Evolutionary conservation across 2,888 invertebrate species (phyloP).

Genomic region (Limnephilus marmoratus): DNA sequence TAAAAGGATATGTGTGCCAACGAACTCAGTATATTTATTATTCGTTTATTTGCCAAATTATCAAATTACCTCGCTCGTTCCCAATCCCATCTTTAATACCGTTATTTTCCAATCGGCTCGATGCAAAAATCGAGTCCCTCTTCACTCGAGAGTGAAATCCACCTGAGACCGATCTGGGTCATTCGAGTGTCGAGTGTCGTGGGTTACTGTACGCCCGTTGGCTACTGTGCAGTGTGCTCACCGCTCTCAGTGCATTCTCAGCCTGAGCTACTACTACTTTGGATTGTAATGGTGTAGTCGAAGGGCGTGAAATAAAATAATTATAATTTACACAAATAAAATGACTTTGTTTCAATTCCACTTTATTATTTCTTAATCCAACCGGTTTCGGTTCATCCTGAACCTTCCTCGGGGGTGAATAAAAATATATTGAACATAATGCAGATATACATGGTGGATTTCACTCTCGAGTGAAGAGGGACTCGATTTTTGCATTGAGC

Average conservation of each 20-base stretch:
- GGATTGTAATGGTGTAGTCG: background rate
- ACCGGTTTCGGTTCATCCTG: too few relatives aligned
- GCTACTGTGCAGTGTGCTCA: background rate
- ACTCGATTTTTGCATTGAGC: background rate
- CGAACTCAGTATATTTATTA: background rate
- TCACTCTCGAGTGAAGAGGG: background rate
- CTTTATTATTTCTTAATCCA: too few relatives aligned
- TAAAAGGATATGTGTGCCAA: too few relatives aligned
- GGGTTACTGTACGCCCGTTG: background rate
- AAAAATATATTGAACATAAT: too few relatives aligned
- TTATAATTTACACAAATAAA: too few relatives aligned
- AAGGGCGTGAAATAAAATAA: background rate
- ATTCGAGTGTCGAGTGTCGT: constrained; percentile 15
- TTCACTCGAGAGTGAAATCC: constrained; percentile 3
- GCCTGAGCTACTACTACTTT: too few relatives aligned
- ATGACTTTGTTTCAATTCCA: too few relatives aligned
- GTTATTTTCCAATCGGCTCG: background rate
- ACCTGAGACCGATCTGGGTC: constrained; percentile 24
- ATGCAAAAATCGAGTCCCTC: background rate
- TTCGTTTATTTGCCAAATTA: background rate
- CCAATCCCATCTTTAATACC: background rate
- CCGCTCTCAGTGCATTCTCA: background rate
- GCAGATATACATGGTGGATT: too few relatives aligned
- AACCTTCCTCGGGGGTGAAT: too few relatives aligned
- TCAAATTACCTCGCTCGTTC: background rate